Base-by-base conservation (phyloP, 2,888 invertebrate genomes). In the Diarsia dahlii region DNA sequence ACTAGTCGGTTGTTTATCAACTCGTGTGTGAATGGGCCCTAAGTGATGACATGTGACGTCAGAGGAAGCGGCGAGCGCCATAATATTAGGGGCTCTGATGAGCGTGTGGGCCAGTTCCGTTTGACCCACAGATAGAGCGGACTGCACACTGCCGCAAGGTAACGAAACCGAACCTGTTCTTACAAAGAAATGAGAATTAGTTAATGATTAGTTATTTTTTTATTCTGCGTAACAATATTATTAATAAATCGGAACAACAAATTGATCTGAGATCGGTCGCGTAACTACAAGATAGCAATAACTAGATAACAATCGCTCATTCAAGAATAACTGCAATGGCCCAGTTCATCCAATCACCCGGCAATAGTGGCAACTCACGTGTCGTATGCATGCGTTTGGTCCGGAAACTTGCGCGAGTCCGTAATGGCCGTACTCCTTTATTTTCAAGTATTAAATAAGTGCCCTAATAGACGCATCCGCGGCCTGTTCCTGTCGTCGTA, bases 371-470 rank as follows among this genome's bases (percentile, higher is more conserved):
- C 86, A 88, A 84, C 69, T 64, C 79, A 80, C 79, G 82, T 84
- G 87, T 78, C 76, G 60, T 74, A 78, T 85, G 85, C 89, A 87
- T 89, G 89, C 77, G 82, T 71, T 71, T 75, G 85, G 81, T 87
- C 85, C 87, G 86, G 87, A 86, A 88, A 88, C 88, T 86, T 88
- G 89, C 89, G 90, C 89, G 82, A 90, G 89, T 89, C 92, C 85
- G 88, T 91, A 91, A 90, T 88, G 73, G 86, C 39, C 75, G 85
- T 73, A 82, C 92, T 93, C 91, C 93, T 93, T 93, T 92, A 93
- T 91, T 91, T 92, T 93, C 90, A 92, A 92, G 92, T 93, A 94
- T 92, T 92, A 94, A 93, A 93, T 93, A 92, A 94, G 91, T 90
- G 89, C 85, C 87, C 86, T 90, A 94, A 94, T 94, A 89, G 91